Evolutionary conservation across 1,140 invertebrate genomes (phyloP), one percentile per base, ranked within the genome.

Genomic region (Myzus persicae): DNA sequence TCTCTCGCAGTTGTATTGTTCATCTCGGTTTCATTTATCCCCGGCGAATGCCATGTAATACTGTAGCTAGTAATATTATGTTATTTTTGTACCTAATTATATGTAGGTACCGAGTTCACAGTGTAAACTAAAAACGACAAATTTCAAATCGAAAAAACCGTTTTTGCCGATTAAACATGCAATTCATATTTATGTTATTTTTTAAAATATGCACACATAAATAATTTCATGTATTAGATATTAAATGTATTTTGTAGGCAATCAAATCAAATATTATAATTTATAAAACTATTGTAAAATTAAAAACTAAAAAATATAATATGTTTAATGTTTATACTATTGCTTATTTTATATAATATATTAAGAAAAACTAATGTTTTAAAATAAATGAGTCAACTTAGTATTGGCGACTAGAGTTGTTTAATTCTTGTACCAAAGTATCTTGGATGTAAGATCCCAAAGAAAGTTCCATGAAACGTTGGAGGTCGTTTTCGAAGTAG

Each of bases 401-500:
- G 11, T 89, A 54, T 51, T 54, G 48, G 18, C 87, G 48, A 18
- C 48, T 26, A 9, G 1, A 36, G 42, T 82, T 24, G 36, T 6
- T 84, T 8, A 92, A 2, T 20, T 82, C 18, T 51, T 84, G 91
- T 54, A 31, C 46, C 36, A 92, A 82, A 18, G 24, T 26, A 31
- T 84, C 22, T 46, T 84, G 91, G 22, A 92, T 1, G 91, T 31
- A 26, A 11, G 18, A 44, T 40, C 18, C 91, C 22, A 84, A 40
- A 36, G 76, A 84, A 9, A 42, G 76, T 36, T 92, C 44, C 76
- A 92, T 31, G 44, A 92, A 92, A 26, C 44, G 91, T 40, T 31
- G 31, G 20, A 92, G 42, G 5, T 92, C 26, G 14, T 51, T 18
- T 38, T 40, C 91, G 1, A 92, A 11, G 1, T 31, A 11, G 42